Conservation (phyloP, 2,113 vertebrate species). For the Syrmaticus mikado region DNA sequence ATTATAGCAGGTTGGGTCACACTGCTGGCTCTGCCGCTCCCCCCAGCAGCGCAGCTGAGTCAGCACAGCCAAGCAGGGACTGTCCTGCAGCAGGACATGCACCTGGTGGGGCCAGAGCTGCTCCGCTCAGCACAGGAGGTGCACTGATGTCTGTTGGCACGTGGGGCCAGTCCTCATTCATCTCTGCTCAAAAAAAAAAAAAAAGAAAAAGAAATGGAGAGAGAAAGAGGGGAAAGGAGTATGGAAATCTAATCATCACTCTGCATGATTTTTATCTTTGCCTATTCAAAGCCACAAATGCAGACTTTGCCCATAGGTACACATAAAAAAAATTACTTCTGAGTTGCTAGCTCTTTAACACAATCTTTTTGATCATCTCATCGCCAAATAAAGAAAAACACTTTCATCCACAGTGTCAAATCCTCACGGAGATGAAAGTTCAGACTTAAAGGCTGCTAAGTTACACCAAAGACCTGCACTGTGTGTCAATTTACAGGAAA, state of each 20-base stretch:
- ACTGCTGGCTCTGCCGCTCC: neutral
- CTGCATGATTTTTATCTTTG: neutral
- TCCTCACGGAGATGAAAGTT: neutral
- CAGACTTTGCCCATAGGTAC: neutral
- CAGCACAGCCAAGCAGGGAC: too few relatives aligned
- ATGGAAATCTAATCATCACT: neutral
- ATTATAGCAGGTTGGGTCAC: constrained; percentile 55
- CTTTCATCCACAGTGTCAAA: neutral
- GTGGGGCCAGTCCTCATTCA: neutral
- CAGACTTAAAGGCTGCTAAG: neutral
- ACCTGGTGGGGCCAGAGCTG: neutral
- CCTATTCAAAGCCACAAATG: neutral
- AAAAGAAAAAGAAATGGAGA: too few relatives aligned
- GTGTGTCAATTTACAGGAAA: constrained; percentile 50
- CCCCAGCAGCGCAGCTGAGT: neutral
- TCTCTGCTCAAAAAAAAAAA: neutral
- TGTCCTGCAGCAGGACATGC: neutral
- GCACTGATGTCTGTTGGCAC: rapidly evolving
- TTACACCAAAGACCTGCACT: constrained; percentile 1
- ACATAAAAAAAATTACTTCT: neutral
- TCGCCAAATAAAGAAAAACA: neutral
- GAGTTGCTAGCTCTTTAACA: neutral
- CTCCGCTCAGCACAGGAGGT: neutral
- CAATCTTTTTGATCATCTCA: neutral
- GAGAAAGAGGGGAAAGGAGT: neutral